These are phyloP conservation scores for Goniozus legneri DNA, from an alignment of 1,140 invertebrate species.

Conservation along the genomic window DNA sequence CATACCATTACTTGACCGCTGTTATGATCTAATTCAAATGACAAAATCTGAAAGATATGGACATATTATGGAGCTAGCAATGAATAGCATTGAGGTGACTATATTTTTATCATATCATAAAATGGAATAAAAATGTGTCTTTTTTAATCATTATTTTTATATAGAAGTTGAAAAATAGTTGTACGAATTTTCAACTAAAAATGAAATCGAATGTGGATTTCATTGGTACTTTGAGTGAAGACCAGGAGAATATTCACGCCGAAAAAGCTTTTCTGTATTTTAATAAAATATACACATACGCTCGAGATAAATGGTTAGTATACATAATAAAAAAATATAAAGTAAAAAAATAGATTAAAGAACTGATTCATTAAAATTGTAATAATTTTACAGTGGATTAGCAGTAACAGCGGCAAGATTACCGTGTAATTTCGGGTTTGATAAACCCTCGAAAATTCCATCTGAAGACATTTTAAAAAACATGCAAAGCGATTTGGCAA, in stretches of 20 bases:
- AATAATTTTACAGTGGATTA: conserved; percentile 27
- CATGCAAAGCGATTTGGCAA: conserved; percentile 27
- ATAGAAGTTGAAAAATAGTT: conserved; percentile 28
- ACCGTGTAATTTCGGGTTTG: conserved; percentile 24
- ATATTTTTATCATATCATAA: not conserved
- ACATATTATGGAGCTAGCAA: conserved; percentile 16
- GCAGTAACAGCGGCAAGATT: conserved; percentile 23
- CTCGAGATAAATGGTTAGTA: conserved; percentile 36
- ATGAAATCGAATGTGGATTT: too few species aligned
- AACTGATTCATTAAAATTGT: not conserved
- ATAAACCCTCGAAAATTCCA: conserved; percentile 16
- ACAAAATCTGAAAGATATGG: conserved; percentile 29
- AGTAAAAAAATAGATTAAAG: too few species aligned
- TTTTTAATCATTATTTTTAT: conserved; percentile 4
- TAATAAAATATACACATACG: conserved; percentile 32
- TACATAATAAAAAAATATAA: not conserved
- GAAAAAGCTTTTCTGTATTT: conserved; percentile 31
- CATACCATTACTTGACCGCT: conserved; percentile 1
- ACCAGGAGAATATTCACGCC: conserved; percentile 24
- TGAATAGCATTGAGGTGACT: conserved; percentile 23
- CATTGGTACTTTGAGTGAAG: conserved; percentile 17
- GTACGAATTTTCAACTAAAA: too few species aligned
- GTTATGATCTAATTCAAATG: conserved; percentile 32
- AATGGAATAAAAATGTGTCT: not conserved
- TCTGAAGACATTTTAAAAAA: conserved; percentile 16